These are phyloP conservation scores for Bursaphelenchus okinawaensis DNA, from an alignment of 2,888 invertebrate species.

Conservation along the genomic window DNA sequence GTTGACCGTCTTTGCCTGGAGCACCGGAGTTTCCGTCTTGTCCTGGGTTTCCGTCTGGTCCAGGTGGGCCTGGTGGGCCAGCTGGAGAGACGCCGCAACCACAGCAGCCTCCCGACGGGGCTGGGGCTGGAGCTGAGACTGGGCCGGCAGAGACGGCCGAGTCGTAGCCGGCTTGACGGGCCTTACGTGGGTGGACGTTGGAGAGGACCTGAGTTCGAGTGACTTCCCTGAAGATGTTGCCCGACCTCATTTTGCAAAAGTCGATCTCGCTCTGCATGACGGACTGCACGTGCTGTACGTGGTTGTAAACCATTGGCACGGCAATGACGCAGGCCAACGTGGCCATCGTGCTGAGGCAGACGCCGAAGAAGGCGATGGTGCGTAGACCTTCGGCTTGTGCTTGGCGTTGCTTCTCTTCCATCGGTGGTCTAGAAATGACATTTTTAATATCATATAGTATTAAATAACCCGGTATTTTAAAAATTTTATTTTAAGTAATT, in stretches of 20 bases:
- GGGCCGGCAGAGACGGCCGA: conserved; percentile 12
- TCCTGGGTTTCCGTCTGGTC: conserved; percentile 34
- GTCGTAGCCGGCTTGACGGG: conserved; percentile 29
- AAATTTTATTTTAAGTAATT: too few relatives aligned
- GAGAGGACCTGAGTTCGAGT: conserved; percentile 33
- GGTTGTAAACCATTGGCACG: conserved; percentile 47
- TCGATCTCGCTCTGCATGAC: conserved; percentile 46
- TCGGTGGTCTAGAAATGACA: too few relatives aligned
- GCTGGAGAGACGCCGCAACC: conserved; percentile 37
- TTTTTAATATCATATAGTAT: too few relatives aligned
- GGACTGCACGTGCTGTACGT: conserved; percentile 49
- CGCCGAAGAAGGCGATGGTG: conserved; percentile 40
- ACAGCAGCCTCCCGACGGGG: conserved; percentile 29
- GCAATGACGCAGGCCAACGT: conserved; percentile 39
- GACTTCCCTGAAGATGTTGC: conserved; percentile 41
- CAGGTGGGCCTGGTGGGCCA: conserved; percentile 37
- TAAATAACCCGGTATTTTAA: too few relatives aligned
- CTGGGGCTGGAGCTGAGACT: conserved; percentile 6
- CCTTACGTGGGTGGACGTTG: conserved; percentile 18
- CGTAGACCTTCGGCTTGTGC: conserved; percentile 27
- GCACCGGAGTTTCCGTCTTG: conserved; percentile 32
- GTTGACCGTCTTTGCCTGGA: conserved; percentile 32
- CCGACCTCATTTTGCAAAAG: conserved; percentile 41
- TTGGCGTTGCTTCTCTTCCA: conserved; percentile 2
- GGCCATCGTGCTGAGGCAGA: conserved; percentile 37